Evolutionary conservation across 2,113 vertebrate species (phyloP).

Genomic region (Ranitomeya variabilis): DNA sequence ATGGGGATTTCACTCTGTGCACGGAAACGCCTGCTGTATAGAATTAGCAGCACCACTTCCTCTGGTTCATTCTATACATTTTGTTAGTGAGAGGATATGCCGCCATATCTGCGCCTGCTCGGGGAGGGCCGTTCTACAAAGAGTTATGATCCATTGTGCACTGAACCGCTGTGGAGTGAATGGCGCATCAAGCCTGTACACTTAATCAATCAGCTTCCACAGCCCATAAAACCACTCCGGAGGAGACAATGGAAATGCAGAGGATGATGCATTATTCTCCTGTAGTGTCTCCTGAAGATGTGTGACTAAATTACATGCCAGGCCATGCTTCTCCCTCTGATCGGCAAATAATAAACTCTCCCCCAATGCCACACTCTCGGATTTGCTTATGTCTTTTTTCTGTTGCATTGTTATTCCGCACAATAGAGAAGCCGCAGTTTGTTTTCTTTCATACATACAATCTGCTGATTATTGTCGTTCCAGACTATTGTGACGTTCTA

Average conservation of each 20-base stretch:
- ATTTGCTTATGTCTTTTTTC: background rate
- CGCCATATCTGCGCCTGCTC: too few species aligned
- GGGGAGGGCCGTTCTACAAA: background rate
- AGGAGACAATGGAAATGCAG: conserved; percentile 15
- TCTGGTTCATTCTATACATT: background rate
- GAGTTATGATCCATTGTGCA: background rate
- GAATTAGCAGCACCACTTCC: background rate
- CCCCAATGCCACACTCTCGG: background rate
- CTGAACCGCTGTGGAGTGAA: background rate
- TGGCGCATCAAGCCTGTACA: background rate
- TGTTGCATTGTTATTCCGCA: background rate
- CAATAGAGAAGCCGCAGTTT: background rate
- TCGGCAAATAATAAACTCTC: conserved; percentile 13
- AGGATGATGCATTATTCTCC: conserved; percentile 30
- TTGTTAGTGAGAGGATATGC: too few species aligned
- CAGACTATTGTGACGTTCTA: background rate
- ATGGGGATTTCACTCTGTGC: background rate
- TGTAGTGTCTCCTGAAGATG: conserved; percentile 5
- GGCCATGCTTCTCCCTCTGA: background rate
- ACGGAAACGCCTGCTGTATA: conserved; percentile 5
- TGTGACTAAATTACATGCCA: conserved; percentile 16
- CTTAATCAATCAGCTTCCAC: conserved; percentile 36
- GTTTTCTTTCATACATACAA: background rate
- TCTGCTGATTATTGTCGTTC: background rate
- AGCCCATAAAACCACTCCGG: conserved; percentile 15